Evolutionary conservation across 1,140 invertebrate species (phyloP).

Genomic region (Ruditapes philippinarum): DNA sequence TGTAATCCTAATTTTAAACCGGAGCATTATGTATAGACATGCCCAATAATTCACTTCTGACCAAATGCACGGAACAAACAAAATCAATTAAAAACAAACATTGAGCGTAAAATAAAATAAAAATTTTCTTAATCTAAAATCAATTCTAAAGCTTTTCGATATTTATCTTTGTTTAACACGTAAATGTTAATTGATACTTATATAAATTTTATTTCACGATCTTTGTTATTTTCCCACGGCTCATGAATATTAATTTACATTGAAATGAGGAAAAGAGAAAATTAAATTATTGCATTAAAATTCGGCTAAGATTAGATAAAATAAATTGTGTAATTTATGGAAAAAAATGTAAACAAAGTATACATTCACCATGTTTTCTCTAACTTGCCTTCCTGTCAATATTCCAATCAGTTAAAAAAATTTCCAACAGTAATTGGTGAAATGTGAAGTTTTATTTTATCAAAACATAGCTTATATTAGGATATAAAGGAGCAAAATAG

Average conservation of each 20-base stretch:
- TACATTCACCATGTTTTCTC: no score
- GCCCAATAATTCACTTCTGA: neutral
- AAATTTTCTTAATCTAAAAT: neutral
- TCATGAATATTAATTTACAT: conserved; percentile 10
- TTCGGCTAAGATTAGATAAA: no score
- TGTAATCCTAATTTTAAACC: neutral
- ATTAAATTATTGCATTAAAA: neutral
- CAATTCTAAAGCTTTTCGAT: neutral
- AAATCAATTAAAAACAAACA: conserved; percentile 33
- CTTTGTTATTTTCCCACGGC: neutral
- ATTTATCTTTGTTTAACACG: neutral
- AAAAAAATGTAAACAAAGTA: no score
- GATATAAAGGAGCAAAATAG: no score
- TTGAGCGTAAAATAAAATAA: neutral
- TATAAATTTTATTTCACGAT: neutral
- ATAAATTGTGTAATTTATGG: no score
- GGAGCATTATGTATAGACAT: neutral
- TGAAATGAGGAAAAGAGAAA: neutral
- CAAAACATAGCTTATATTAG: no score
- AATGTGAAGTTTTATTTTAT: no score
- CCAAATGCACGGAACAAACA: conserved; percentile 15
- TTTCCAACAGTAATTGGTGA: no score
- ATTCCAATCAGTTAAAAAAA: no score
- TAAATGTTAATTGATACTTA: neutral
- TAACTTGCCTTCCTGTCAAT: no score